These are phyloP conservation scores for Bradypodion ventrale DNA, from an alignment of 2,797 vertebrate species.

Conservation along the genomic window DNA sequence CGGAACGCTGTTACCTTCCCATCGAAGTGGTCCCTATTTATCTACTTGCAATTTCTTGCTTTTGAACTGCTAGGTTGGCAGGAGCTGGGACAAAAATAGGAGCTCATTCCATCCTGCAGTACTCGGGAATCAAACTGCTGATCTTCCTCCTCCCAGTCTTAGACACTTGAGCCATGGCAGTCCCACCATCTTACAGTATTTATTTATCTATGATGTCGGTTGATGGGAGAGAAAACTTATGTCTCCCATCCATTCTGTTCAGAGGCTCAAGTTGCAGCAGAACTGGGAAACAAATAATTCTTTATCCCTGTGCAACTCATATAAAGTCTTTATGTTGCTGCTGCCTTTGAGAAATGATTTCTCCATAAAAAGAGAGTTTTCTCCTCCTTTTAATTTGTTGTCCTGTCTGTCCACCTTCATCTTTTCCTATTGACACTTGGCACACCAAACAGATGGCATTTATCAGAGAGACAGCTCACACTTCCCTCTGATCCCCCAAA, in stretches of 20 bases:
- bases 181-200: neutral
- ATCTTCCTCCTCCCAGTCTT: too few relatives aligned
- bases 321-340: slow-evolving; percentile 22
- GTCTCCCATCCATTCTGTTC: neutral
- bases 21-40: too few relatives aligned
- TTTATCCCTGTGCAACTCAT: slow-evolving; percentile 14
- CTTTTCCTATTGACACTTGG: slow-evolving; percentile 48
- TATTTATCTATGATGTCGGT: slow-evolving; percentile 15
- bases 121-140: too few relatives aligned
- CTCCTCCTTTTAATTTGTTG: slow-evolving; percentile 38
- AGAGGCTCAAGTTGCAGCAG: slow-evolving; percentile 5
- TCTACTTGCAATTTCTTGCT: too few relatives aligned
- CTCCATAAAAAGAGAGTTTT: slow-evolving; percentile 7
- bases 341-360: slow-evolving; percentile 22
- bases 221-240: slow-evolving; percentile 1
- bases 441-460: slow-evolving; percentile 42
- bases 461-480: slow-evolving; percentile 55
- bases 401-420: slow-evolving; percentile 50
- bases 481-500: slow-evolving; percentile 44
- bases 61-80: too few relatives aligned
- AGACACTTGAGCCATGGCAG: too few relatives aligned
- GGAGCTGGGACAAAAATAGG: too few relatives aligned
- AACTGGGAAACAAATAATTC: slow-evolving; percentile 27
- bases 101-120: too few relatives aligned
- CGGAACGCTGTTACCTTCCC: too few relatives aligned